Evolutionary conservation across 2,113 vertebrate species (phyloP).

Genomic region (Apteryx owenii): DNA sequence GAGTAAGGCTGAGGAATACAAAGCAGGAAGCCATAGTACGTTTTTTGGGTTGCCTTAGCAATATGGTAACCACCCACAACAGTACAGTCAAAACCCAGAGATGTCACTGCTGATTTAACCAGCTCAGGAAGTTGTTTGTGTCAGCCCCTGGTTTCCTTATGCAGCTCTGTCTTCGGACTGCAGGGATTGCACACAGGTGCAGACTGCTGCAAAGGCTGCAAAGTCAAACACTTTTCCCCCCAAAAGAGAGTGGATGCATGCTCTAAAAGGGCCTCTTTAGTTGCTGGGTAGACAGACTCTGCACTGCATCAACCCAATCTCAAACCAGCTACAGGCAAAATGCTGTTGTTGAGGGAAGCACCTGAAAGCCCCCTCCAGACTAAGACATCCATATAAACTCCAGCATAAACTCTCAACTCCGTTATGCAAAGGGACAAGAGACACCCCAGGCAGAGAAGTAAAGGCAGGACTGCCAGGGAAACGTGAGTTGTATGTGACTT

Average conservation of each 20-base stretch:
- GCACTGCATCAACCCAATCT: background rate
- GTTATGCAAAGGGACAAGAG: background rate
- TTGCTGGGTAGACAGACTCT: background rate
- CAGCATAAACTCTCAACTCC: background rate
- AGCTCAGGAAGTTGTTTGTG: constrained; percentile 11
- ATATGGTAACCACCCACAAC: background rate
- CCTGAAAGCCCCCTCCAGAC: background rate
- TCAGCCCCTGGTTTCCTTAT: background rate
- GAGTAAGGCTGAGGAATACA: rapidly evolving
- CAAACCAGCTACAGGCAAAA: background rate
- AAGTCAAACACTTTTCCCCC: background rate
- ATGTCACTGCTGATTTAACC: background rate
- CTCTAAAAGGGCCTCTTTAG: background rate
- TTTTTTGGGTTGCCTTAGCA: background rate
- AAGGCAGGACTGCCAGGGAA: background rate
- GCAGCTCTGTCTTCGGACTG: background rate
- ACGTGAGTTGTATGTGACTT: background rate
- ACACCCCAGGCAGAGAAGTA: background rate
- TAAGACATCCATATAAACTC: rapidly evolving
- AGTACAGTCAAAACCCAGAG: background rate
- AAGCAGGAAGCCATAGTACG: background rate
- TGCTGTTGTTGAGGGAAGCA: background rate
- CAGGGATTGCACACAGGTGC: background rate
- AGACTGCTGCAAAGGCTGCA: background rate
- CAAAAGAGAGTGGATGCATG: background rate